These are phyloP conservation scores for Cataglyphis rosenhaueri DNA, from an alignment of 2,888 invertebrate species.

Conservation along the genomic window DNA sequence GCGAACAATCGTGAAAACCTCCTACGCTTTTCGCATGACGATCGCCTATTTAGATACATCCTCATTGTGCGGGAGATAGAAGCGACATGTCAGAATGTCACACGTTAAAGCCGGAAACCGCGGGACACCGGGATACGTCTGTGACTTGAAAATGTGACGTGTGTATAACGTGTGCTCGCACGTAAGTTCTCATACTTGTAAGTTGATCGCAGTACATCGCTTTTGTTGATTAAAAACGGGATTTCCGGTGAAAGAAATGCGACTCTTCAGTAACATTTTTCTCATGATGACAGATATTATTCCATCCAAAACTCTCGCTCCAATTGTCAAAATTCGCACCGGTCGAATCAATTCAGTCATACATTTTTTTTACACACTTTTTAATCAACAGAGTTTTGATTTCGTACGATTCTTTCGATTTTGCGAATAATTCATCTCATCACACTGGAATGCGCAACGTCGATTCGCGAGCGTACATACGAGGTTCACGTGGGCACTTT, in stretches of 20 bases:
- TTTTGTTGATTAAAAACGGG: constrained; percentile 23
- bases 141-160: background rate
- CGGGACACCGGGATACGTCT: constrained; percentile 30
- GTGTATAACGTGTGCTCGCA: background rate
- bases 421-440: background rate
- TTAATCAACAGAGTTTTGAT: background rate
- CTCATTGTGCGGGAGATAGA: constrained; percentile 34
- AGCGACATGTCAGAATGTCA: constrained; percentile 41
- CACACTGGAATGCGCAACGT: background rate
- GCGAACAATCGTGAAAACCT: constrained; percentile 26
- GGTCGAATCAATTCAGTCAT: background rate
- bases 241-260: background rate
- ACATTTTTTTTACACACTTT: background rate
- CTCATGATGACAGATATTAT: background rate
- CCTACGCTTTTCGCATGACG: constrained; percentile 41
- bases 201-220: background rate
- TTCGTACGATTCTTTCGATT: background rate
- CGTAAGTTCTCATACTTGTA: too few relatives aligned
- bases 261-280: background rate
- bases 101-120: constrained; percentile 40
- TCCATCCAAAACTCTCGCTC: background rate
- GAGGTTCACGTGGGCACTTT: background rate
- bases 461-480: background rate
- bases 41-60: constrained; percentile 56
- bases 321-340: background rate